A percentile compares a stretch with the other conserved stretches of the same genome.
Conservation (phyloP, 1,140 invertebrate genomes). For the Drosophila sucinea region DNA sequence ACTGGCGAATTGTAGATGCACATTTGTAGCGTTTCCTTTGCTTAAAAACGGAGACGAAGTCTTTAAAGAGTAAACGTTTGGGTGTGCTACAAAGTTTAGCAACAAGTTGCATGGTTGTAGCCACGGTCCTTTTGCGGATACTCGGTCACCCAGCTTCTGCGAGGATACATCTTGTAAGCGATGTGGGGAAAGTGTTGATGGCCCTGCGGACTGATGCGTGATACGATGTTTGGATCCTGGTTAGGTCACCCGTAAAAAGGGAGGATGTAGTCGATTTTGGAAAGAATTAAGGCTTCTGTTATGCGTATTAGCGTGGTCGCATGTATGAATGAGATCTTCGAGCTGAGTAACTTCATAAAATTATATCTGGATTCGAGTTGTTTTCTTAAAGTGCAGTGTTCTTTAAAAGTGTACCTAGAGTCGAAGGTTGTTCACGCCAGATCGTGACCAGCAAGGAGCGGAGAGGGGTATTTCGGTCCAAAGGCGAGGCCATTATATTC, state of each 20-base stretch:
- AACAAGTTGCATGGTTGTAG: no score
- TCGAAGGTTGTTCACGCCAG: background rate
- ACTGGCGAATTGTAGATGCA: background rate
- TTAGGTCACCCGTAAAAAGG: no score
- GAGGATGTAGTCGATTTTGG: background rate
- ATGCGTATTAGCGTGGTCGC: no score
- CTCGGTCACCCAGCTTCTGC: no score
- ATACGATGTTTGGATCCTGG: background rate
- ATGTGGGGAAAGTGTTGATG: background rate
- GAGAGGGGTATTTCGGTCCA: no score
- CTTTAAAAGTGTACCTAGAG: constrained; percentile 1
- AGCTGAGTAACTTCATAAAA: no score
- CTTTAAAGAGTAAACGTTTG: background rate
- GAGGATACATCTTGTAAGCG: no score
- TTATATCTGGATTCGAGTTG: background rate
- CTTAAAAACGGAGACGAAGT: constrained; percentile 1
- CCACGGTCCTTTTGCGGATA: no score
- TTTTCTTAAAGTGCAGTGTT: constrained; percentile 3
- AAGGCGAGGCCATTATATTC: no score
- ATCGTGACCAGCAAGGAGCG: no score
- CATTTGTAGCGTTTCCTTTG: background rate
- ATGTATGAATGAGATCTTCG: no score
- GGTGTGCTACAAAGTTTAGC: background rate
- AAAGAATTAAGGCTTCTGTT: no score
- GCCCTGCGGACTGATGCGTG: background rate